These are phyloP conservation scores for Hesperia comma DNA, from an alignment of 2,888 invertebrate genomes.

Conservation along the genomic window DNA sequence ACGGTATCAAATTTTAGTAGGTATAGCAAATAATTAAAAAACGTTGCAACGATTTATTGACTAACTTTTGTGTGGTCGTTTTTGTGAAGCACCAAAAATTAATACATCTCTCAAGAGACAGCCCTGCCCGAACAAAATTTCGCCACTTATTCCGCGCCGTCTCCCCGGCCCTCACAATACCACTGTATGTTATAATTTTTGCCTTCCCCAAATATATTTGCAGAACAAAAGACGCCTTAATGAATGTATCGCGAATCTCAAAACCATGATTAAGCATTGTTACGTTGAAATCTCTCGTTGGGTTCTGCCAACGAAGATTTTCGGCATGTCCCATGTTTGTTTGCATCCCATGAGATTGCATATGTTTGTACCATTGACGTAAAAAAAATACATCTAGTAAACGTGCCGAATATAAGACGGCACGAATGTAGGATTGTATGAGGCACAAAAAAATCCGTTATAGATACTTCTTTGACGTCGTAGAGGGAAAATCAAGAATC, in stretches of 20 bases:
- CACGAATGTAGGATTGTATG: too few species aligned
- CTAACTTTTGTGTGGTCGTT: too few species aligned
- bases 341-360: slow-evolving; percentile 2
- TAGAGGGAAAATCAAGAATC: too few species aligned
- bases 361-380: neutral
- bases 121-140: slow-evolving; percentile 59
- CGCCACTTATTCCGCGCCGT: slow-evolving; percentile 73
- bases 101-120: slow-evolving; percentile 44
- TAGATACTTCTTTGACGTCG: too few species aligned
- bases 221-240: slow-evolving; percentile 78
- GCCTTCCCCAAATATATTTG: slow-evolving; percentile 77
- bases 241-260: slow-evolving; percentile 80
- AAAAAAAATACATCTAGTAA: too few species aligned
- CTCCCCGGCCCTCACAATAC: slow-evolving; percentile 66
- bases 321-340: slow-evolving; percentile 9
- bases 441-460: too few species aligned
- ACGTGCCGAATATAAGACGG: too few species aligned
- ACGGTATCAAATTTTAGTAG: too few species aligned
- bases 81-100: too few species aligned
- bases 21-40: too few species aligned
- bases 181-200: slow-evolving; percentile 83
- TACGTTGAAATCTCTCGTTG: slow-evolving; percentile 48
- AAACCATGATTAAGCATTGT: slow-evolving; percentile 82
- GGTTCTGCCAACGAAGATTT: slow-evolving; percentile 14
- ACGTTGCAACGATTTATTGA: too few species aligned